Base-by-base conservation (phyloP, 2,113 vertebrate species). In the Pelecanus crispus region DNA sequence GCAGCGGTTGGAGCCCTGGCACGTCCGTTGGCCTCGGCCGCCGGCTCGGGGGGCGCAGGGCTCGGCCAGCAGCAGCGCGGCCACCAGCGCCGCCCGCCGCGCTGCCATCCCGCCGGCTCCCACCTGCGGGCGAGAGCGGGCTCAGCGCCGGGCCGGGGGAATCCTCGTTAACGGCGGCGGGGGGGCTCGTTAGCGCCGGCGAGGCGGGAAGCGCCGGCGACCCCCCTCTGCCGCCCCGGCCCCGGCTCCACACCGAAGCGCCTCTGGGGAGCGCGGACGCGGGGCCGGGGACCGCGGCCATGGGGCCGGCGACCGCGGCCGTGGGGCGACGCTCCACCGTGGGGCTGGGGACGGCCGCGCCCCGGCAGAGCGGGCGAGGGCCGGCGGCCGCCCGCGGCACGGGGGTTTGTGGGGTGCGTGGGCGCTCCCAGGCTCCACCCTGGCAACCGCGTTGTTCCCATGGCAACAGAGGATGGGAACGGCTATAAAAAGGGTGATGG, bases 1-100 rank as follows among this genome's bases (percentile, higher is more conserved):
- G 86, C 99, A 99, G 11, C 85, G 79, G 16, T 95, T 94, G 38
- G 95, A 96, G 4, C 98, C 97, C 1, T 95, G 81, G 53, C 98
- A 98, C 5, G 90, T 88, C 12, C 81, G 7, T 95, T 80, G 71
- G 19, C 32, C 15, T 26, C 52, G 1, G 12, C 91, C 93, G 5
- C 72, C 55, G 5, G 86, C 83, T 83, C 96, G 81, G 5, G 91
- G 91, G 87, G 81, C 66, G 16, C 88, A 24, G 29, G 7, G 92
- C 66, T 90, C 74, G 19, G 97, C 95, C 52, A 97, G 82, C 38
- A 97, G 81, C 8, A n/a, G 45, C 2, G 86, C 34, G 29, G 94
- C 88, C 45, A 97, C 93, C 89, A 98, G 73, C 32, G 97, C 95
- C 75, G 36, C 28, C 50, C 25, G 11, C 17, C 67, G 18, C 40